Percentiles rank a stretch among this genome's conserved stretches.
Conservation (phyloP, 1,140 invertebrate species). For the Grapholita molesta region DNA sequence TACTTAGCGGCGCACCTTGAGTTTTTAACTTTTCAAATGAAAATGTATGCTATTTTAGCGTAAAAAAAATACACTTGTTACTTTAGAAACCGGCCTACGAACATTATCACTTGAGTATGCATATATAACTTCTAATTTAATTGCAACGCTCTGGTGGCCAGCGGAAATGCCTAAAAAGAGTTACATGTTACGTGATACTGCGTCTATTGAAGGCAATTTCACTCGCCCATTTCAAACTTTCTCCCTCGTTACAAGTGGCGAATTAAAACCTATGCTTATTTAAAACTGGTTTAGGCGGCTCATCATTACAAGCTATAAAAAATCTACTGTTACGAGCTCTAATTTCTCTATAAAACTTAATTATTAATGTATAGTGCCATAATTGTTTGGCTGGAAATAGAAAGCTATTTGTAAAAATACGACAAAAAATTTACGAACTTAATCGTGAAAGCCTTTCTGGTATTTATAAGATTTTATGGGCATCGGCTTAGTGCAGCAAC, state of each 20-base stretch:
- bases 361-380: neutral
- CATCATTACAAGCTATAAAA: neutral
- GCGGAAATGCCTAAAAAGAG: neutral
- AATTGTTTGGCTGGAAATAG: neutral
- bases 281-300: neutral
- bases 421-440: no score
- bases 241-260: neutral
- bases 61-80: neutral
- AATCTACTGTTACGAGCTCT: neutral
- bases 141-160: neutral
- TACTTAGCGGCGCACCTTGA: no score
- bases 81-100: neutral
- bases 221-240: constrained; percentile 4
- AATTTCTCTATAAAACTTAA: neutral
- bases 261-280: constrained; percentile 14
- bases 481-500: no score
- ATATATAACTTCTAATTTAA: neutral
- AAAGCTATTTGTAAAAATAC: neutral
- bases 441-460: neutral
- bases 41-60: no score
- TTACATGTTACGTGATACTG: neutral
- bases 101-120: neutral
- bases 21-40: no score
- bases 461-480: no score
- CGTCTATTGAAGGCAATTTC: neutral